These are phyloP conservation scores for Toxotes chatareus DNA, from an alignment of 2,113 vertebrate genomes.

Conservation along the genomic window DNA sequence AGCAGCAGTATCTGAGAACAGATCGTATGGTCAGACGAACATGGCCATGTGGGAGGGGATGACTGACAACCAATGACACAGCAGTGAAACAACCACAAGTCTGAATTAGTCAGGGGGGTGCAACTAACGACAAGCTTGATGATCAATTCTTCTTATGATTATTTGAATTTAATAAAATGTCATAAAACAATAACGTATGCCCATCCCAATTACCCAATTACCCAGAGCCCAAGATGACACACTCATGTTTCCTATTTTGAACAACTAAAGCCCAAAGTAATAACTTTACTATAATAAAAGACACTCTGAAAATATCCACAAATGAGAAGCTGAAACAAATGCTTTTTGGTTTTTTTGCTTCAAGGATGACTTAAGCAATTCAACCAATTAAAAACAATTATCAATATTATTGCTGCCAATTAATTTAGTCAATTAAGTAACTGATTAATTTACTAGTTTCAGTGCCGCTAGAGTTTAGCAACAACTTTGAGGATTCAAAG, in stretches of 20 bases:
- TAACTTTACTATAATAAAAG: not conserved
- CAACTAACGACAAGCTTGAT: no score
- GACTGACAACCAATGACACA: conserved; percentile 14
- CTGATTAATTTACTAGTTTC: no score
- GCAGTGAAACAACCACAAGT: not conserved
- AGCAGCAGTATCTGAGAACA: not conserved
- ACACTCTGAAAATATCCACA: not conserved
- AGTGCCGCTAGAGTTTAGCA: no score
- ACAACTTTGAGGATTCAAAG: no score
- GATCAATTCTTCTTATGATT: not conserved
- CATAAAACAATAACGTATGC: not conserved
- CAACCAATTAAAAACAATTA: not conserved
- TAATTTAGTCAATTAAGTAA: no score
- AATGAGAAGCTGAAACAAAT: not conserved
- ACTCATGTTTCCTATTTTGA: not conserved
- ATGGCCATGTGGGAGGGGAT: not conserved
- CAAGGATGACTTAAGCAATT: not conserved
- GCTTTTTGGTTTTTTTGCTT: no score
- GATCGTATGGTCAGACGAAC: conserved; percentile 20
- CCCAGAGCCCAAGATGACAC: not conserved
- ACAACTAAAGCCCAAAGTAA: not conserved
- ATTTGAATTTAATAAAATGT: not conserved
- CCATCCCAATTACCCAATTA: not conserved
- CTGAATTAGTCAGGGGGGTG: not conserved
- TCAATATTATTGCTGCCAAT: no score